phyloP scores from a whole-genome alignment of 1,140 invertebrate species.

The Phortica variegata region DNA sequence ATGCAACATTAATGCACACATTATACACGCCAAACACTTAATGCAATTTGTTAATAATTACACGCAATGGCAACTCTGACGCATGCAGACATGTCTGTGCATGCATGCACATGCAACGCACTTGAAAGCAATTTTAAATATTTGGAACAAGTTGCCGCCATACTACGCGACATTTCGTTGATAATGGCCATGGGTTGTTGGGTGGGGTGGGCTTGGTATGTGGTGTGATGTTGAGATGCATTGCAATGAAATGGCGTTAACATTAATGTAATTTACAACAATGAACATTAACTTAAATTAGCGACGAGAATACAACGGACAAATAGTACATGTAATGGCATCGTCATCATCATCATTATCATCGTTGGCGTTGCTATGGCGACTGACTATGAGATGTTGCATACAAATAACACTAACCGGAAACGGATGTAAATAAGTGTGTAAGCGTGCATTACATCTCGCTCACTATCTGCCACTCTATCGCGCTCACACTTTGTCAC shows the following conservation, averaged over 20 bases:
- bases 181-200: not conserved
- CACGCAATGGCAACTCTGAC: constrained; percentile 51
- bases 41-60: constrained; percentile 56
- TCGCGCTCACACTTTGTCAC: no score
- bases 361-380: no score
- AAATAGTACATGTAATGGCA: constrained; percentile 1
- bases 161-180: no score
- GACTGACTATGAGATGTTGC: no score
- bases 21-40: constrained; percentile 54
- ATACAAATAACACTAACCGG: no score
- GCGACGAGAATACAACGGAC: constrained; percentile 32
- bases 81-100: constrained; percentile 27
- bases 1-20: constrained; percentile 54
- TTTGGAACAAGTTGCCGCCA: no score
- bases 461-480: no score
- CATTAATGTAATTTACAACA: constrained; percentile 57
- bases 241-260: constrained; percentile 51
- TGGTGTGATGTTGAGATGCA: constrained; percentile 19
- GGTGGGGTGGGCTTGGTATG: not conserved
- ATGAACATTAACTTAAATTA: constrained; percentile 57
- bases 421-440: no score
- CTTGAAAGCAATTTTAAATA: constrained; percentile 41
- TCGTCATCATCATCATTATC: no score
- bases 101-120: constrained; percentile 14
- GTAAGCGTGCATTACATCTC: no score